phyloP scores from a whole-genome alignment of 2,888 invertebrate genomes.

The Aporophyla lueneburgensis region DNA sequence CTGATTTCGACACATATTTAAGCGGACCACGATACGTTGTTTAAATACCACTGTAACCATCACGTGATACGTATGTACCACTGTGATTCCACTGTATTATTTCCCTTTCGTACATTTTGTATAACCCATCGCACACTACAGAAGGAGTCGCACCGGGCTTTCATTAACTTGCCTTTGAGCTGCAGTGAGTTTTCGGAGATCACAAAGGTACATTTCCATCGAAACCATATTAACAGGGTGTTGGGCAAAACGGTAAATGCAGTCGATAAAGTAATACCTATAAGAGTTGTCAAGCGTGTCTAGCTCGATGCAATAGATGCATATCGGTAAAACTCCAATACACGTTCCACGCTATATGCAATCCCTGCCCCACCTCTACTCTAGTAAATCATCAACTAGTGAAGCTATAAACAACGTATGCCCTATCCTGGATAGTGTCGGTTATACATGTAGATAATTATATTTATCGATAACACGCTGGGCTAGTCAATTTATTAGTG shows the following conservation, averaged over 20 bases:
- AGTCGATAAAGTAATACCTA: not conserved
- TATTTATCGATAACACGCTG: slow-evolving; percentile 31
- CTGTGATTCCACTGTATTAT: too few relatives aligned
- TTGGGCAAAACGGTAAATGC: not conserved
- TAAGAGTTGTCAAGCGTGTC: not conserved
- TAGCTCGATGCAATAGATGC: not conserved
- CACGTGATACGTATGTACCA: too few relatives aligned
- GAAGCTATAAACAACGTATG: slow-evolving; percentile 62
- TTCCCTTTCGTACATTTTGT: too few relatives aligned
- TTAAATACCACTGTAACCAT: too few relatives aligned
- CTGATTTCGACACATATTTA: too few relatives aligned
- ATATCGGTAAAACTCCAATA: not conserved
- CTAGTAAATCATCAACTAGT: slow-evolving; percentile 62
- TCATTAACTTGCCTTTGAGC: too few relatives aligned
- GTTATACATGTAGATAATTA: slow-evolving; percentile 46
- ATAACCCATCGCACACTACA: too few relatives aligned
- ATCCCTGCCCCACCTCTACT: not conserved
- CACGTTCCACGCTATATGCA: not conserved
- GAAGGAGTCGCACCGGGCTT: too few relatives aligned
- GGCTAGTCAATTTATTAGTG: slow-evolving; percentile 29
- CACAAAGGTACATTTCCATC: too few relatives aligned
- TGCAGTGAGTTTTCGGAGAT: too few relatives aligned
- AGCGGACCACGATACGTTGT: too few relatives aligned
- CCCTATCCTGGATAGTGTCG: slow-evolving; percentile 18
- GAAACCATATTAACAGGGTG: too few relatives aligned